Conservation (phyloP, 2,797 vertebrate genomes). For the Petrocephalus sullivani region DNA sequence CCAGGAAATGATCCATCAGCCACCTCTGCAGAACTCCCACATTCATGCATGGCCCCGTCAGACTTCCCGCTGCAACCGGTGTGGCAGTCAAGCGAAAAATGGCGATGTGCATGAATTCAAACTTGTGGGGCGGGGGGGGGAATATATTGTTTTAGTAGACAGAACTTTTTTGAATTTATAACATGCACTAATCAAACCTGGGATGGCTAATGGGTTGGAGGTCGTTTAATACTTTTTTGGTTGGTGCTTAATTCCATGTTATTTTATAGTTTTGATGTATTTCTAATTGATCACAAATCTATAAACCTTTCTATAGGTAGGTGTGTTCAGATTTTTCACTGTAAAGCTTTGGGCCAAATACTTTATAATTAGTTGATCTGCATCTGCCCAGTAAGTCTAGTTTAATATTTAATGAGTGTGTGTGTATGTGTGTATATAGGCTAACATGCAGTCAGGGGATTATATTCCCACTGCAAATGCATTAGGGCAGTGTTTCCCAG, state of each 20-base stretch:
- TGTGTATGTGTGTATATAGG: not conserved
- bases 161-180: too few relatives aligned
- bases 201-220: too few relatives aligned
- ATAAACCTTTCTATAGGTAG: not conserved
- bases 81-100: not conserved
- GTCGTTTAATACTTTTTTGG: too few relatives aligned
- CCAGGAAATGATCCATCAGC: not conserved
- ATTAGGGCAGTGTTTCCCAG: not conserved
- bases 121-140: not conserved
- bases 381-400: not conserved
- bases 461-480: not conserved
- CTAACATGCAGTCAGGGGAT: not conserved
- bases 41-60: not conserved
- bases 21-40: not conserved
- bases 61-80: not conserved
- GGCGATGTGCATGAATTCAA: not conserved
- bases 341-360: not conserved
- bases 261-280: not conserved
- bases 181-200: too few relatives aligned
- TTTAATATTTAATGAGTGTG: not conserved
- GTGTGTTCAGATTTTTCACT: not conserved
- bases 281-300: not conserved
- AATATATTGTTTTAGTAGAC: not conserved
- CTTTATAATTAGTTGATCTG: not conserved
- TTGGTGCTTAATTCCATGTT: not conserved